These are phyloP conservation scores for human (Homo sapiens) DNA, from an alignment of 2,113 vertebrate species.

Conservation along the genomic window GRCh38 chr20:4924001-4924500, in stretches of 20 bases:
- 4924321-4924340: not conserved
- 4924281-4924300: not conserved
- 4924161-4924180: not conserved
- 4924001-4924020: not conserved
- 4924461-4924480: no score
- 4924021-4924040: not conserved
- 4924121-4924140: not conserved
- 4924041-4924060: not conserved
- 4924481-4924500: not conserved
- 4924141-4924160: not conserved
- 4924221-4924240: not conserved
- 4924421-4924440: no score
- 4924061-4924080: no score
- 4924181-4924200: not conserved
- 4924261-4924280: not conserved
- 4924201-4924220: not conserved
- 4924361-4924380: no score
- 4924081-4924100: not conserved
- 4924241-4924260: not conserved
- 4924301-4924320: not conserved
- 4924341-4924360: not conserved
- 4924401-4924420: no score
- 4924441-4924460: no score
- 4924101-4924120: not conserved
- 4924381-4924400: no score